Conservation (phyloP, 2,113 vertebrate genomes). For the Prinia subflava region DNA sequence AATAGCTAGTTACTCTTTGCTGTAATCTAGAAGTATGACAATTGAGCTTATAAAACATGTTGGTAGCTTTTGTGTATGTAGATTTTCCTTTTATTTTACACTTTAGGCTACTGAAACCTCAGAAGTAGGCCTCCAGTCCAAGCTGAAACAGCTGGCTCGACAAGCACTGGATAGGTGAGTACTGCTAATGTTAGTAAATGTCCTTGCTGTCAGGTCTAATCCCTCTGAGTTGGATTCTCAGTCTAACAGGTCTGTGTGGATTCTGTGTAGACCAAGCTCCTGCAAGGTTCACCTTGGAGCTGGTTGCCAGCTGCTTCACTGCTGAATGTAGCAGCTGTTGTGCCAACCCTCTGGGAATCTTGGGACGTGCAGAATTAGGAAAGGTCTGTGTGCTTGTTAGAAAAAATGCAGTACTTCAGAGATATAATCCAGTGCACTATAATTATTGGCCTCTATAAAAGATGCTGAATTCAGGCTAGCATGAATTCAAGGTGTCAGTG, state of each 20-base stretch:
- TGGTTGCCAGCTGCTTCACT: neutral
- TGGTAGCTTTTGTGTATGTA: neutral
- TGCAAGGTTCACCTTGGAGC: neutral
- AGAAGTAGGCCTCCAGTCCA: conserved; percentile 86
- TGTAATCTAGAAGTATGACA: neutral
- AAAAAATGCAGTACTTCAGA: neutral
- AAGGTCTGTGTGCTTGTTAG: neutral
- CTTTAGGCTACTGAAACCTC: conserved; percentile 89
- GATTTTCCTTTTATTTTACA: conserved; percentile 14
- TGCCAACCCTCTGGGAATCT: neutral
- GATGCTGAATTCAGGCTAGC: neutral
- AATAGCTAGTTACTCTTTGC: neutral
- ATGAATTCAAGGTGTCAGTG: neutral
- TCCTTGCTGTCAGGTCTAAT: neutral
- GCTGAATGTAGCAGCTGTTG: neutral
- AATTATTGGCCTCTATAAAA: neutral
- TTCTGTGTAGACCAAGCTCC: neutral
- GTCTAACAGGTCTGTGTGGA: neutral
- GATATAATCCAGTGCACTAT: neutral
- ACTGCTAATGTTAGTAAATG: neutral
- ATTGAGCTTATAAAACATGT: neutral
- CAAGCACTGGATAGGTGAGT: conserved; percentile 92
- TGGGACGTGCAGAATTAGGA: neutral
- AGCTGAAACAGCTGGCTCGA: conserved; percentile 94
- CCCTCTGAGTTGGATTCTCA: neutral